phyloP scores from a whole-genome alignment of 2,113 vertebrate species.

The Callospermophilus lateralis region DNA sequence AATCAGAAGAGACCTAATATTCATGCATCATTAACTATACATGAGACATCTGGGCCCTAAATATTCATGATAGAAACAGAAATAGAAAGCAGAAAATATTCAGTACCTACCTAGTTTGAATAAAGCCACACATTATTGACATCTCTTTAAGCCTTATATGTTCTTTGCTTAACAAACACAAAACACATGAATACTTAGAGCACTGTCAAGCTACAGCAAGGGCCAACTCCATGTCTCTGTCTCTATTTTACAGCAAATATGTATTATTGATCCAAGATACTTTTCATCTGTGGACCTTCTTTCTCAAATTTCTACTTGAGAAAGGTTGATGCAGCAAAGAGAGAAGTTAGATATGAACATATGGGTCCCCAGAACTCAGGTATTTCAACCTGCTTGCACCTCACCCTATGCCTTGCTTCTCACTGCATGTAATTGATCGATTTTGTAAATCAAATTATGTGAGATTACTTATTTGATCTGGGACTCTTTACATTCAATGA shows the following conservation, averaged over 20 bases:
- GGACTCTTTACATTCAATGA: neutral
- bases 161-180: neutral
- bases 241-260: neutral
- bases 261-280: neutral
- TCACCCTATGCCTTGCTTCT: neutral
- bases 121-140: neutral
- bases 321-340: neutral
- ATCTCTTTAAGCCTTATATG: neutral
- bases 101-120: neutral
- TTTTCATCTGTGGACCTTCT: rapidly evolving
- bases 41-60: neutral
- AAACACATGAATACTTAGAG: neutral
- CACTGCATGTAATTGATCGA: neutral
- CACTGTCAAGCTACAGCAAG: neutral
- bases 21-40: neutral
- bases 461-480: neutral
- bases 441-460: neutral
- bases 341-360: rapidly evolving
- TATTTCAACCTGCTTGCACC: neutral
- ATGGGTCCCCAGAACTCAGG: neutral
- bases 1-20: neutral
- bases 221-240: neutral
- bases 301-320: neutral
- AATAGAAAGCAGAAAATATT: neutral
- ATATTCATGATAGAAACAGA: neutral